phyloP scores from a whole-genome alignment of 2,113 vertebrate species.

The Elanus axillaris region DNA sequence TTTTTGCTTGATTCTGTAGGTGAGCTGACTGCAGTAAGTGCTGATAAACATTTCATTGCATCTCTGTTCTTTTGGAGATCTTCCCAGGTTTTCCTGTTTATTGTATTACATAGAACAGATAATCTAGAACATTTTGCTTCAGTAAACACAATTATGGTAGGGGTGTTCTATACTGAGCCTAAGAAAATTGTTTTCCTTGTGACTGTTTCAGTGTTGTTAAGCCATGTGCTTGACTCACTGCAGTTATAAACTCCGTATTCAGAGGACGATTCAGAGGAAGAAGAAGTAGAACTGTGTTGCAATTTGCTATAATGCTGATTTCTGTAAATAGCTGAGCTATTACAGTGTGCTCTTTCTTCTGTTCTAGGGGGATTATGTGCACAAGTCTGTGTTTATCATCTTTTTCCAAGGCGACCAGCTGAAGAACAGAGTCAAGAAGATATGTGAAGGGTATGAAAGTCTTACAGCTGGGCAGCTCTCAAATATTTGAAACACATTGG shows the following conservation, averaged over 20 bases:
- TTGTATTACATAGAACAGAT: neutral
- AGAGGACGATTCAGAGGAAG: neutral
- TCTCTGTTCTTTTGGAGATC: neutral
- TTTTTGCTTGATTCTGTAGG: neutral
- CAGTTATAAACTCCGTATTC: neutral
- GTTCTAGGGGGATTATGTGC: slow-evolving; percentile 88
- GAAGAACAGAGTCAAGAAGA: slow-evolving; percentile 97
- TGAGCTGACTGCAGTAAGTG: neutral
- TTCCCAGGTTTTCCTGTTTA: neutral
- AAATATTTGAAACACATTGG: neutral
- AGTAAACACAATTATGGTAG: neutral
- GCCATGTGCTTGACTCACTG: neutral
- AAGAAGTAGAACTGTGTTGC: neutral
- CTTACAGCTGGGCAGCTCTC: neutral
- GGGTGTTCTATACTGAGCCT: neutral
- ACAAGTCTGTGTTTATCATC: slow-evolving; percentile 99
- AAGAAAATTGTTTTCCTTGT: neutral
- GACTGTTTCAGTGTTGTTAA: neutral
- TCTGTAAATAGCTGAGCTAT: neutral
- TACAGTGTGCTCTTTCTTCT: neutral
- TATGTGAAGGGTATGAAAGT: slow-evolving; percentile 89
- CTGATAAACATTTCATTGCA: neutral
- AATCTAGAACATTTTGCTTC: neutral
- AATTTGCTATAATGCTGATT: neutral
- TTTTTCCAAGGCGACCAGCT: slow-evolving; percentile 99